Evolutionary conservation across 2,113 vertebrate genomes (phyloP).

Genomic region (Anser brachyrhynchus): DNA sequence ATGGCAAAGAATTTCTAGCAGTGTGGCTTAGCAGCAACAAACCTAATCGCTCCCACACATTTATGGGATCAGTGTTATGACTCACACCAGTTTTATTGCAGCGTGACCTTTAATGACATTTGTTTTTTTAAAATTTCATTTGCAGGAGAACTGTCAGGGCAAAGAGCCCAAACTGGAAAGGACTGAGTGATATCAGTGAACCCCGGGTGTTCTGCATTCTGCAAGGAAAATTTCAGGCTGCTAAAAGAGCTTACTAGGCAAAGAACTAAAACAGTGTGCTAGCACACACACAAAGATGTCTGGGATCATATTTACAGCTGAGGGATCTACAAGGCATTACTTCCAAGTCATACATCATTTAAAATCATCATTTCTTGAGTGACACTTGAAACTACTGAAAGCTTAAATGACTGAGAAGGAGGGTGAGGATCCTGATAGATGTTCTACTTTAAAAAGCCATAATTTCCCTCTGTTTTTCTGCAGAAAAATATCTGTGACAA

Average conservation of each 20-base stretch:
- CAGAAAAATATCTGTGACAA: background rate
- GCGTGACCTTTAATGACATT: slow-evolving; percentile 35
- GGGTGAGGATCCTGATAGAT: background rate
- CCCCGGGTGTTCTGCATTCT: background rate
- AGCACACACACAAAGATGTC: background rate
- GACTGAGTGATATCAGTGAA: background rate
- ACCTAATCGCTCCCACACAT: background rate
- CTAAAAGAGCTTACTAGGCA: background rate
- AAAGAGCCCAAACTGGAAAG: background rate
- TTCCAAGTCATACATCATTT: background rate
- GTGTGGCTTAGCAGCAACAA: background rate
- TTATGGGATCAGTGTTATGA: background rate
- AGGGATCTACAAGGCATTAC: background rate
- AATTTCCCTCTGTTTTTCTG: background rate
- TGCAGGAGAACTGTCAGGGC: background rate
- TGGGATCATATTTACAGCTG: background rate
- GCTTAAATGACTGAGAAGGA: background rate
- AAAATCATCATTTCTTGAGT: slow-evolving; percentile 2
- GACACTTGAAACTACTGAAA: background rate
- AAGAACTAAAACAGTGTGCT: background rate
- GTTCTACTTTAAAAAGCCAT: background rate
- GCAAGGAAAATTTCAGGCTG: slow-evolving; percentile 1
- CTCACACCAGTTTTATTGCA: background rate
- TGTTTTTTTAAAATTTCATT: slow-evolving; percentile 21
- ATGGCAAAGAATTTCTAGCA: background rate